Conservation (phyloP, 2,113 vertebrate genomes). For the Ibidorhyncha struthersii region DNA sequence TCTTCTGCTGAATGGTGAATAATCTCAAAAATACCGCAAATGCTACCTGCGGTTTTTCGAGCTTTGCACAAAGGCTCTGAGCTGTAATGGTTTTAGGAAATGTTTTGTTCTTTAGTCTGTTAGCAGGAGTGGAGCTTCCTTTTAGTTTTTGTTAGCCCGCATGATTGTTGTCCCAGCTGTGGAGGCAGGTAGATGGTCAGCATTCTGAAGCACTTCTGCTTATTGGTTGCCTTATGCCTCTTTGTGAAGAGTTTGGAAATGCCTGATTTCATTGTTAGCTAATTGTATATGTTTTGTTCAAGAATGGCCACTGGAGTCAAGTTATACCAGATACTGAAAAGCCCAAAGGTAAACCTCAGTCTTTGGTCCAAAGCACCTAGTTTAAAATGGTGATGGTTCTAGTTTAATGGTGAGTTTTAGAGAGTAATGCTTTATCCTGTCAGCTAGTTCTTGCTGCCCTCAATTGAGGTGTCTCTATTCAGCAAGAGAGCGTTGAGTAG, state of each 20-base stretch:
- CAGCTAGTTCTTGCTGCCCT: not conserved
- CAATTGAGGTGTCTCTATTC: not conserved
- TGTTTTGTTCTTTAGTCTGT: not conserved
- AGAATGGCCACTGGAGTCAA: not conserved
- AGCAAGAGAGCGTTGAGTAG: not conserved
- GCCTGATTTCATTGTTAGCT: not conserved
- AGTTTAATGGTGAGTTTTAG: not conserved
- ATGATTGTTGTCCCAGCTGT: not conserved
- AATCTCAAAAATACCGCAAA: not conserved
- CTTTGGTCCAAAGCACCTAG: not conserved
- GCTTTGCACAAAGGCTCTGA: not conserved
- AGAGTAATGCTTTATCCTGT: not conserved
- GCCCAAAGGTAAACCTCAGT: not conserved
- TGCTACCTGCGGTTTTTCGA: not conserved
- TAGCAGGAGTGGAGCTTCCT: not conserved
- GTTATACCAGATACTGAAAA: not conserved
- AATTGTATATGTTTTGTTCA: not conserved
- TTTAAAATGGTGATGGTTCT: not conserved
- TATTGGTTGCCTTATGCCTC: not conserved
- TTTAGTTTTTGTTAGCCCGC: not conserved
- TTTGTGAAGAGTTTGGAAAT: not conserved
- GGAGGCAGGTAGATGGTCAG: not conserved
- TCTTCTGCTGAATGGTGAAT: not conserved
- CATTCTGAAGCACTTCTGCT: not conserved
- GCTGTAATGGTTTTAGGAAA: not conserved